A percentile compares a stretch with the other conserved stretches of the same genome.
Conservation (phyloP, 2,888 invertebrate genomes). For the Lordiphosa andalusiaca region DNA sequence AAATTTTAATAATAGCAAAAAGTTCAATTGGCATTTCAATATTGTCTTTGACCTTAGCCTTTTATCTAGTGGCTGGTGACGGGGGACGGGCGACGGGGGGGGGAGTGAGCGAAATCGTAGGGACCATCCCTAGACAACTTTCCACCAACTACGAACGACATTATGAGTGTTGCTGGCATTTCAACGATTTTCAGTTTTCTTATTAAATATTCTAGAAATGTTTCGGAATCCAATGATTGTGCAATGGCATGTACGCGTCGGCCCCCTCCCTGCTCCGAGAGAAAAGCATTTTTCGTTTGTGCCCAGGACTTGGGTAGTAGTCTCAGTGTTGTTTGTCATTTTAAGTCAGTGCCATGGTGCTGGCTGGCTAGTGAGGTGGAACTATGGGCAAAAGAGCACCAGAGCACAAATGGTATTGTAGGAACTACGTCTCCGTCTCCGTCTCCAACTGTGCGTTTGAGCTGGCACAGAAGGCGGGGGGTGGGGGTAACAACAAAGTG, state of each 20-base stretch:
- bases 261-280: constrained; percentile 6
- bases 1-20: constrained; percentile 68
- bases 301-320: constrained; percentile 38
- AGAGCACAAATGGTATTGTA: constrained; percentile 58
- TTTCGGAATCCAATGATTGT: constrained; percentile 77
- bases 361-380: constrained; percentile 69
- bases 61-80: constrained; percentile 56
- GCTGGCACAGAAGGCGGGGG: too few relatives aligned
- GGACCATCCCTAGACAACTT: constrained; percentile 5
- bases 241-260: constrained; percentile 72
- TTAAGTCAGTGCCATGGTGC: constrained; percentile 62
- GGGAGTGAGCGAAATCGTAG: background rate
- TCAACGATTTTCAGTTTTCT: constrained; percentile 77
- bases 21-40: constrained; percentile 75
- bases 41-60: constrained; percentile 75
- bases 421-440: constrained; percentile 12
- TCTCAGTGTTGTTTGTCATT: constrained; percentile 73
- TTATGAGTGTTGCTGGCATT: constrained; percentile 75
- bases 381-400: constrained; percentile 54
- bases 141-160: constrained; percentile 36
- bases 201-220: constrained; percentile 77
- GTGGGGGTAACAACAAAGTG: constrained; percentile 64
- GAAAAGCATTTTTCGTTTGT: constrained; percentile 68
- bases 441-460: constrained; percentile 35
- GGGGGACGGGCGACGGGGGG: too few relatives aligned